These are phyloP conservation scores for Arothron firmamentum DNA, from an alignment of 2,113 vertebrate genomes.

Conservation along the genomic window DNA sequence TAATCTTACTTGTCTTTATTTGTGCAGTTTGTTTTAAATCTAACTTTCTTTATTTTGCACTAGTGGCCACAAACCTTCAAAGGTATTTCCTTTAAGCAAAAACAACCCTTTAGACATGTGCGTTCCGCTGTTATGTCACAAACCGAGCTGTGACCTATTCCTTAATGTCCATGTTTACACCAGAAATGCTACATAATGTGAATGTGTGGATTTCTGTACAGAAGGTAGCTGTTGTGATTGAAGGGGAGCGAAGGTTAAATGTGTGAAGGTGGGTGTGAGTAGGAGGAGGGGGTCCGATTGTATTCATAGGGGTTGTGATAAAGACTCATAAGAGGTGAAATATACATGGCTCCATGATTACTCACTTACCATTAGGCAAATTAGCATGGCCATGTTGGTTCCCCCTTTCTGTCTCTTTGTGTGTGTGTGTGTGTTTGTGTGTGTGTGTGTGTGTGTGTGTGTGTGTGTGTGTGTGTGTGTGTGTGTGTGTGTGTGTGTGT, in stretches of 20 bases:
- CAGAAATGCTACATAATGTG: not conserved
- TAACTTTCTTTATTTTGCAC: not conserved
- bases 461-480: not conserved
- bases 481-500: not conserved
- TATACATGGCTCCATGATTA: conserved; percentile 68
- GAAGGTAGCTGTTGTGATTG: conserved; percentile 22
- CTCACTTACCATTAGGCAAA: conserved; percentile 82
- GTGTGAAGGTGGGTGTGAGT: conserved; percentile 15
- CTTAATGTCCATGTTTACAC: no score
- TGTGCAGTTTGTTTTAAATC: no score
- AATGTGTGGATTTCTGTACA: not conserved
- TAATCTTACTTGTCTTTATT: no score
- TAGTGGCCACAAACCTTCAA: not conserved
- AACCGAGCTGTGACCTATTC: not conserved
- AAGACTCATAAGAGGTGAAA: conserved; percentile 60
- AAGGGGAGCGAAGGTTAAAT: not conserved
- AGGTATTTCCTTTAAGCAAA: no score
- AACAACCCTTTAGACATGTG: not conserved
- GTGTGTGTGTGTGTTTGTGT: not conserved
- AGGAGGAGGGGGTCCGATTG: conserved; percentile 33
- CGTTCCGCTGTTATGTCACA: not conserved
- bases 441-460: not conserved
- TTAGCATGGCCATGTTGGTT: conserved; percentile 71
- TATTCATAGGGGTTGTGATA: conserved; percentile 75
- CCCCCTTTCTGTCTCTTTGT: conserved; percentile 2